Conservation (phyloP, 2,113 vertebrate species). For the Cyanistes caeruleus region DNA sequence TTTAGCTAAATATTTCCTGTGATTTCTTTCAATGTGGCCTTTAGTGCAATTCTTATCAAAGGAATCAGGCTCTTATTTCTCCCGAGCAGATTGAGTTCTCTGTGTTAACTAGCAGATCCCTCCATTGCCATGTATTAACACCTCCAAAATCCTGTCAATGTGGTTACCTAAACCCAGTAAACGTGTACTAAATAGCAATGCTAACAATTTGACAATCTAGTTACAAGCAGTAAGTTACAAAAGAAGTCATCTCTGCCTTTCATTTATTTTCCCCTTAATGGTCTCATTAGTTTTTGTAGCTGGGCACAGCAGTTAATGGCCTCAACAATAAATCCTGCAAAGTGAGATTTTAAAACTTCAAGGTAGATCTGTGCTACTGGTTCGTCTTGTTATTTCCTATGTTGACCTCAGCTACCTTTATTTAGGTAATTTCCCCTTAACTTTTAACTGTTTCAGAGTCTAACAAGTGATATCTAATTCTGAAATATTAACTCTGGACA, state of each 20-base stretch:
- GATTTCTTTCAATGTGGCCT: background rate
- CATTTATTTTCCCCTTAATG: conserved; percentile 65
- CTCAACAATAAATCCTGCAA: conserved; percentile 62
- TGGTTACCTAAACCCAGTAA: conserved; percentile 37
- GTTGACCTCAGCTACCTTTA: conserved; percentile 10
- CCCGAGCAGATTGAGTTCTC: background rate
- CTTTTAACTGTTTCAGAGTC: background rate
- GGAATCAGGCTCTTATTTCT: background rate
- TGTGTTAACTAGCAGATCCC: background rate
- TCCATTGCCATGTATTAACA: background rate
- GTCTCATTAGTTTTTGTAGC: conserved; percentile 70
- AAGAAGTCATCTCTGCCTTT: conserved; percentile 46
- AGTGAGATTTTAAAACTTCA: conserved; percentile 44
- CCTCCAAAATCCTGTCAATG: background rate
- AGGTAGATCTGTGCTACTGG: conserved; percentile 17
- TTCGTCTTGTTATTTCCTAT: conserved; percentile 42
- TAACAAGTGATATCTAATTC: background rate
- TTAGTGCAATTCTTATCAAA: background rate
- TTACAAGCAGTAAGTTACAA: conserved; percentile 42
- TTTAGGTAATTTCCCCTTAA: conserved; percentile 18
- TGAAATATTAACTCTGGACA: background rate
- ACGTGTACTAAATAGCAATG: conserved; percentile 54
- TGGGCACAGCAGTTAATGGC: conserved; percentile 64
- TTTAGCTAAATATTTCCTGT: background rate
- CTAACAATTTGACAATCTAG: conserved; percentile 64